Percentiles rank a stretch among this genome's conserved stretches.
Conservation (phyloP, 2,113 vertebrate species). For the Cyphomyrus plagiostoma region DNA sequence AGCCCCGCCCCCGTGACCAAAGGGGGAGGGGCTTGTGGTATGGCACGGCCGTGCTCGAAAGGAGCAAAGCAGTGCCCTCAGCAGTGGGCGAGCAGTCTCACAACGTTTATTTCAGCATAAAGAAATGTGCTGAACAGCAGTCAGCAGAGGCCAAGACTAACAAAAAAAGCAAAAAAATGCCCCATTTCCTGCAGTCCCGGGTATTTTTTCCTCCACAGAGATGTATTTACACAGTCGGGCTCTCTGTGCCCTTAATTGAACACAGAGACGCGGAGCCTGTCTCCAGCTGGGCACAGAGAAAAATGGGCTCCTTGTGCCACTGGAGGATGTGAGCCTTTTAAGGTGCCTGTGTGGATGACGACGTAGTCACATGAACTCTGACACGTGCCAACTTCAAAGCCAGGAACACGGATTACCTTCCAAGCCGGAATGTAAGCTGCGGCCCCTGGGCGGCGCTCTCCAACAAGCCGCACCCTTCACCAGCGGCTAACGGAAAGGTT, state of each 20-base stretch:
- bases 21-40: not conserved
- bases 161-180: conserved; percentile 61
- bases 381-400: not conserved
- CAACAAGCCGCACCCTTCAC: not conserved
- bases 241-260: conserved; percentile 2
- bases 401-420: not conserved
- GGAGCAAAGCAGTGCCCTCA: not conserved
- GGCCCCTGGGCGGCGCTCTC: not conserved
- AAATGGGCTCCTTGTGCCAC: not conserved
- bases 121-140: conserved; percentile 79
- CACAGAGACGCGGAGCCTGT: not conserved
- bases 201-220: conserved; percentile 54
- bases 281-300: not conserved
- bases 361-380: not conserved
- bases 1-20: not conserved
- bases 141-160: conserved; percentile 66
- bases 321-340: not conserved
- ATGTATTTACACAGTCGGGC: conserved; percentile 20
- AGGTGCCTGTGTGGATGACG: not conserved
- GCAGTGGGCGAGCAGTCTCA: conserved; percentile 3
- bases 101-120: conserved; percentile 62
- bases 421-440: not conserved
- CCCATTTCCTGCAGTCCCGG: conserved; percentile 52
- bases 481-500: not conserved
- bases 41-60: not conserved